Percentiles rank a stretch among this genome's conserved stretches.
phyloP scores from a whole-genome alignment of 2,888 invertebrate genomes.

The Sinohyriopsis cumingii region DNA sequence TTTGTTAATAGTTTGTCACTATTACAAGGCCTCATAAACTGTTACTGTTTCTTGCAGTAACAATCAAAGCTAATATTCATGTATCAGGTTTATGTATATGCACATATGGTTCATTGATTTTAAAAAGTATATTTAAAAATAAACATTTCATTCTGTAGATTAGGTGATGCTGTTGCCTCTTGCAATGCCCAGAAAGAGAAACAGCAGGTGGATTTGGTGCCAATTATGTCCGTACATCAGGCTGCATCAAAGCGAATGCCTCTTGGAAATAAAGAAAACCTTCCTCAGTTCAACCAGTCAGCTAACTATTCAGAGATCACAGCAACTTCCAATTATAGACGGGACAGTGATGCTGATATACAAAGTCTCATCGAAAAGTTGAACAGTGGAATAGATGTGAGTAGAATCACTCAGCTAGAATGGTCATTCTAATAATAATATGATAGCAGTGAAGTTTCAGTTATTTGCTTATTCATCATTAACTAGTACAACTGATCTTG shows the following conservation, averaged over 20 bases:
- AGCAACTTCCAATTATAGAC: constrained; percentile 4
- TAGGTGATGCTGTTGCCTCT: constrained; percentile 54
- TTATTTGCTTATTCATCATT: too few relatives aligned
- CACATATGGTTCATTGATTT: too few relatives aligned
- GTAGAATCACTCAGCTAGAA: not conserved
- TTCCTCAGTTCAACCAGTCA: constrained; percentile 9
- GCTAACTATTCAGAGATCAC: not conserved
- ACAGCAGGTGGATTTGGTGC: not conserved
- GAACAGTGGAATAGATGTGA: constrained; percentile 62
- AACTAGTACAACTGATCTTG: too few relatives aligned
- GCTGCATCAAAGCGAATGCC: constrained; percentile 2
- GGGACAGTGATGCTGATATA: constrained; percentile 33
- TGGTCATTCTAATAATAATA: too few relatives aligned
- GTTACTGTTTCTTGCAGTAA: too few relatives aligned
- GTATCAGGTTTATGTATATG: too few relatives aligned
- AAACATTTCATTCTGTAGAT: constrained; percentile 27
- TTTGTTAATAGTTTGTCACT: too few relatives aligned
- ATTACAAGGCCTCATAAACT: too few relatives aligned
- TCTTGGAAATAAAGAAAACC: constrained; percentile 44
- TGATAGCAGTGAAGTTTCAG: too few relatives aligned
- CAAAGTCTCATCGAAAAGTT: constrained; percentile 63
- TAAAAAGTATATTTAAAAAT: too few relatives aligned
- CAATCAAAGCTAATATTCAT: too few relatives aligned
- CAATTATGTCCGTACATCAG: too few relatives aligned
- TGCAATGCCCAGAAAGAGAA: constrained; percentile 36